Base-by-base conservation (phyloP, 2,888 invertebrate genomes). In the Coremacera marginata region DNA sequence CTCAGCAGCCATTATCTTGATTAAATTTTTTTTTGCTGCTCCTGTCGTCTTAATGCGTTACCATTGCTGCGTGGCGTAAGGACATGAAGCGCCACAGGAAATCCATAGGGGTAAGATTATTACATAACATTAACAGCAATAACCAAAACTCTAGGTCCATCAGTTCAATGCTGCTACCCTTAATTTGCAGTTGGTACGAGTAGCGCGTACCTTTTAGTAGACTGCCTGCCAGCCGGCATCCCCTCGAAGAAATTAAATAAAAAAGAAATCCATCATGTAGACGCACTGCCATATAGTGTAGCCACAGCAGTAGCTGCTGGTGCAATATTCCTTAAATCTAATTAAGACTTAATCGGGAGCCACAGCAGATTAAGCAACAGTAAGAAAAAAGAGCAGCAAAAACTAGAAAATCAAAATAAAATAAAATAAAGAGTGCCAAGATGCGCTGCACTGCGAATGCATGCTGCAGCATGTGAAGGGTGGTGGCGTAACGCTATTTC, bases 261-360 rank as follows among this genome's bases (percentile, higher is more conserved):
- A 79, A 57, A 81, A 84, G 87, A 86, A 88, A 86, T 86, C 86
- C 86, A 86, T 86, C 86, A 86, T 86, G 83, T 16, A 22, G 27
- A 22, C 22, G 7, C 9, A 5, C n/a, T n/a, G n/a, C n/a, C n/a
- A 31, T 31, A 16, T 16, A 60, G 73, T 49, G 52, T 62, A 75
- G 62, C 55, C 11, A 52, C 60, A 5, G 55, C 27, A 71, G 85
- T 81, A 82, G 82, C 84, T 84, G 83, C 88, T 87, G 88, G 88
- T 87, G 87, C 84, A 86, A 85, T 88, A 89, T 89, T 88, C 87
- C 87, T 89, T 86, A 86, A 89, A 88, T 89, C 88, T 89, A 88
- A 88, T 88, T 88, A 88, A 88, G 88, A 88, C 88, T 88, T 88
- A 89, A 89, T 88, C 89, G 88, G 86, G 79, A 68, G 27, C 34